Percentiles rank a stretch among this genome's conserved stretches.
Evolutionary conservation across 2,113 vertebrate species (phyloP).

Genomic region (Microcebus jonahi): DNA sequence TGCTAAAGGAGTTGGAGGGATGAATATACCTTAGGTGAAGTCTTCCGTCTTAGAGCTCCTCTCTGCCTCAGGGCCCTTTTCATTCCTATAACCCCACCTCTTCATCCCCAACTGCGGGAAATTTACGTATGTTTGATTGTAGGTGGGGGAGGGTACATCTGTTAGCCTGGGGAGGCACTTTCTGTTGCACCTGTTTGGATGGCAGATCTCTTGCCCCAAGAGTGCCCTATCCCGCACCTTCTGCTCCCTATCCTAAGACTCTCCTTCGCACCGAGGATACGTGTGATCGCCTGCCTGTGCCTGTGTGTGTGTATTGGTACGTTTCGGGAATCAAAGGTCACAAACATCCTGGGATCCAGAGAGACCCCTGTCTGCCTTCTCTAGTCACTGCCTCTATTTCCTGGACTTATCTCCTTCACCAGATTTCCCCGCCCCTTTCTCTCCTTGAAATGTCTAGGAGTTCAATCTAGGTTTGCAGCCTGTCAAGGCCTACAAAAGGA

Average conservation of each 20-base stretch:
- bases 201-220: neutral
- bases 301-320: too few species aligned
- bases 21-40: neutral
- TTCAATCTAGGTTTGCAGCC: conserved; percentile 53
- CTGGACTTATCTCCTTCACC: conserved; percentile 65
- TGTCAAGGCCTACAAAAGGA: neutral
- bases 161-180: neutral
- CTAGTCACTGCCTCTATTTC: conserved; percentile 54
- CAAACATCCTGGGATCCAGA: neutral
- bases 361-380: neutral
- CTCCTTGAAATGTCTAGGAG: conserved; percentile 55
- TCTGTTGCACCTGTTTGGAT: neutral
- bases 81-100: neutral
- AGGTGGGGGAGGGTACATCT: neutral
- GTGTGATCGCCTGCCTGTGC: too few species aligned
- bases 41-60: neutral
- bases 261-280: neutral
- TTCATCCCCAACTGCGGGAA: neutral
- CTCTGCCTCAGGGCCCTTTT: neutral
- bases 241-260: neutral
- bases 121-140: neutral
- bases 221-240: neutral
- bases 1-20: neutral
- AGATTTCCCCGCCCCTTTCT: conserved; percentile 62
- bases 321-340: neutral